Conservation (phyloP, 2,888 invertebrate genomes). For the Balanococcus diminutus region DNA sequence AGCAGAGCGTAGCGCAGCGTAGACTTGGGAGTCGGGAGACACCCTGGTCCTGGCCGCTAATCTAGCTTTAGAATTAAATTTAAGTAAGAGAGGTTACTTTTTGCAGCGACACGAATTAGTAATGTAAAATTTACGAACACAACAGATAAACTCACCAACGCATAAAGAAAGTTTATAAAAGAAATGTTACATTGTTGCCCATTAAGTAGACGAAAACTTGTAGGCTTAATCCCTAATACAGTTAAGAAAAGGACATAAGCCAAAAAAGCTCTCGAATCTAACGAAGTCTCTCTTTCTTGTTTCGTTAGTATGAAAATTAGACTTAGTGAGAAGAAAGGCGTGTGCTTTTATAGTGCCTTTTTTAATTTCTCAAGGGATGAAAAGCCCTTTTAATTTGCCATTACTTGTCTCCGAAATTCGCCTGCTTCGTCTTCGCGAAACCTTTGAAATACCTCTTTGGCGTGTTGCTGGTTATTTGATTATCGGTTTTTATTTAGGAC, state of each 20-base stretch:
- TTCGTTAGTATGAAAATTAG: constrained; percentile 46
- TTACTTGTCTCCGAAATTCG: constrained; percentile 50
- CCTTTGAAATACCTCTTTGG: constrained; percentile 45
- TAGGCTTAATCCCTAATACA: constrained; percentile 36
- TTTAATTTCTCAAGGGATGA: constrained; percentile 49
- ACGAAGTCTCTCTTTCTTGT: constrained; percentile 16
- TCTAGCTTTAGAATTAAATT: constrained; percentile 34
- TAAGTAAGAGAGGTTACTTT: constrained; percentile 5
- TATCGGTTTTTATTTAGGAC: constrained; percentile 52
- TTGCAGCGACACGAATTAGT: constrained; percentile 27
- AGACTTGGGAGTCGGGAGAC: constrained; percentile 4
- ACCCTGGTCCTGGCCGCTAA: constrained; percentile 2
- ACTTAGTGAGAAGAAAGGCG: constrained; percentile 28
- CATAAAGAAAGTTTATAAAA: constrained; percentile 46
- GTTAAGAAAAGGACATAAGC: constrained; percentile 27
- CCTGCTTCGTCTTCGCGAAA: background rate
- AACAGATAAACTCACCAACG: constrained; percentile 26
- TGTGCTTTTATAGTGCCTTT: constrained; percentile 34
- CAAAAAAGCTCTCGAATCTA: constrained; percentile 47
- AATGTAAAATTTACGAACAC: constrained; percentile 34
- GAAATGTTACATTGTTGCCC: constrained; percentile 44
- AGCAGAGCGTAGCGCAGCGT: background rate
- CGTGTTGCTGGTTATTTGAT: constrained; percentile 52
- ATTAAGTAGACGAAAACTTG: constrained; percentile 8
- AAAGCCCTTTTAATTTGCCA: constrained; percentile 52